Evolutionary conservation across 2,113 vertebrate genomes (phyloP), one percentile per base, ranked within the genome.

Genomic region (rabbit (Oryctolagus cuniculus)): DNA sequence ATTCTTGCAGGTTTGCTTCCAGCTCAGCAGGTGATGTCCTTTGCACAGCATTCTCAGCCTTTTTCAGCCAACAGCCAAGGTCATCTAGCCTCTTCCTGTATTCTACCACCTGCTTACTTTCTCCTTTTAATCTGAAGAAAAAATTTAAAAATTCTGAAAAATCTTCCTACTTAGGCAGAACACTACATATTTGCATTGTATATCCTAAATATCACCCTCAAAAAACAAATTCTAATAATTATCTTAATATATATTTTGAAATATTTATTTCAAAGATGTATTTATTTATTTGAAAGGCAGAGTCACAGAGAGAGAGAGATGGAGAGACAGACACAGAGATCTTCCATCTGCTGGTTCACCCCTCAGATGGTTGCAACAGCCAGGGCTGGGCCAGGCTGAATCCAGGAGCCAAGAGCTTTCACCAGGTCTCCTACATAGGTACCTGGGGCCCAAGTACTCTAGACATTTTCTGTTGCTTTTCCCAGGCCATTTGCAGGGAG

Each of bases 31-130:
- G 49, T 17, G 98, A 97, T 55, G 98, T 98, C n/a, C 96, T 94
- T 22, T 97, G 97, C 67, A 98, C 96, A 10, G 98, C 97, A 9
- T 96, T 98, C 97, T 99, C 99, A 1, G 98, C 97, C 79, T 98
- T 98, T 89, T 99, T 97, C 89, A 99, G 86, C 99, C 99, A 99
- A 74, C 97, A 96, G 80, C 96, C 92, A 64, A 99, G 96, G 27
- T 98, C 99, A 13, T 98, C 98, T 5, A 98, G 96, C 67, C 98
- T 98, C 92, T 96, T 98, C 87, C 98, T 98, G 87, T 99, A 99
- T 3, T 99, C 99, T 87, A 97, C 94, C 94, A 99, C 81, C 36
- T 98, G 98, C 13, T 98, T 97, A 94, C 98, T 98, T n/a, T 98
- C 98, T 95, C 98, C 98, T 98, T 98, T 98, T 49, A 99, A 91